phyloP scores from a whole-genome alignment of 2,888 invertebrate genomes.

The Resseliella maxima region DNA sequence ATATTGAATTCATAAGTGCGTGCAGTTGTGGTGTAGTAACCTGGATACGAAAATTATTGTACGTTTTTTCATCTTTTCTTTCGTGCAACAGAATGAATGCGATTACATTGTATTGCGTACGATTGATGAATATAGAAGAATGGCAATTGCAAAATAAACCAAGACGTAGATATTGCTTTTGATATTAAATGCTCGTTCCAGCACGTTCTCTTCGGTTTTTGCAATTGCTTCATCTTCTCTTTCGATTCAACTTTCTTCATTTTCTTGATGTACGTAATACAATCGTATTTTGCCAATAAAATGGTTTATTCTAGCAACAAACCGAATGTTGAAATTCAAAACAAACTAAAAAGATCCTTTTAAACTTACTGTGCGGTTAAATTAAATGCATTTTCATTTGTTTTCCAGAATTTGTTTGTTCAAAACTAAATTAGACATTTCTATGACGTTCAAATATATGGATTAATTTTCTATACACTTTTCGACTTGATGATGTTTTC shows the following conservation, averaged over 20 bases:
- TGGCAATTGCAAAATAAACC: background rate
- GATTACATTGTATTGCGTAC: background rate
- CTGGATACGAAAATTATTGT: slow-evolving; percentile 24
- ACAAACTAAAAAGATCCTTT: background rate
- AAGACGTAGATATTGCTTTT: background rate
- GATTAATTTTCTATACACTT: background rate
- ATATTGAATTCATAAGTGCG: background rate
- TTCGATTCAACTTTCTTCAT: background rate
- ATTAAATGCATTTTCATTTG: background rate
- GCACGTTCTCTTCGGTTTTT: background rate
- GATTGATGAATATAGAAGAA: background rate
- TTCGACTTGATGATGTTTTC: slow-evolving; percentile 11
- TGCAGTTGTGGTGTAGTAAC: background rate
- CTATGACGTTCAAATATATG: background rate
- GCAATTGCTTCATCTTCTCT: background rate
- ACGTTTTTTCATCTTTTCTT: background rate
- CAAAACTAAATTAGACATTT: background rate
- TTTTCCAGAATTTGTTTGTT: background rate
- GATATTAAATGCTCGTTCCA: background rate
- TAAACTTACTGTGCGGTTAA: background rate
- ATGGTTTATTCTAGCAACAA: background rate
- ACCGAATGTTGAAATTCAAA: background rate
- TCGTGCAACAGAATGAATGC: background rate
- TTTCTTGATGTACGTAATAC: background rate
- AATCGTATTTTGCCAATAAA: background rate